Conservation (phyloP, 2,797 vertebrate genomes). For the Epinephelus coioides region DNA sequence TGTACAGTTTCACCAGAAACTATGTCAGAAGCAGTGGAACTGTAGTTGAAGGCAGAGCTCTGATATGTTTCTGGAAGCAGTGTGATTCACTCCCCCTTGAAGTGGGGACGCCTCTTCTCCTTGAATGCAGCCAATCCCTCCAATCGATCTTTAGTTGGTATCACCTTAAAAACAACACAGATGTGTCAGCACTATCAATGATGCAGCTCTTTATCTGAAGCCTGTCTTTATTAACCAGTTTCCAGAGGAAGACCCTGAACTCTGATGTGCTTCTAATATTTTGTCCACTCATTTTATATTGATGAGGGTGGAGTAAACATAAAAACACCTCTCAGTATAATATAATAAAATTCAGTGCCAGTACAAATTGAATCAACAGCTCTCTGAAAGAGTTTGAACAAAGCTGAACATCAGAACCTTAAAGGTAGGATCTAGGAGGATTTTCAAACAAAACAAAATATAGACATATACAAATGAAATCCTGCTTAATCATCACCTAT, state of each 20-base stretch:
- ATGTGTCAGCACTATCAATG: neutral
- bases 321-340: neutral
- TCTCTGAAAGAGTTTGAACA: too few species aligned
- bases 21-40: constrained; percentile 68
- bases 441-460: too few species aligned
- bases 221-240: neutral
- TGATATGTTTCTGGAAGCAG: neutral
- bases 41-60: constrained; percentile 50
- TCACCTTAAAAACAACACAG: constrained; percentile 87
- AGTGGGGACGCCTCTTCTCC: constrained; percentile 94
- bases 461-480: too few species aligned
- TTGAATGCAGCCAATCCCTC: constrained; percentile 97
- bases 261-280: neutral
- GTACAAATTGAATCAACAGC: too few species aligned
- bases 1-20: constrained; percentile 51
- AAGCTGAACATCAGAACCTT: too few species aligned
- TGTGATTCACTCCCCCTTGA: constrained; percentile 91
- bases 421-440: too few species aligned
- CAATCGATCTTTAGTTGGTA: constrained; percentile 96
- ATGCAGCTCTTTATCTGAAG: neutral
- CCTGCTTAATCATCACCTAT: too few species aligned
- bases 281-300: neutral
- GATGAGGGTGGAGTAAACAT: neutral
- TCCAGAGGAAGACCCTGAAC: neutral
- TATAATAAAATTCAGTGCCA: too few species aligned